Evolutionary conservation across 2,888 invertebrate genomes (phyloP).

Genomic region (Helleia helle): DNA sequence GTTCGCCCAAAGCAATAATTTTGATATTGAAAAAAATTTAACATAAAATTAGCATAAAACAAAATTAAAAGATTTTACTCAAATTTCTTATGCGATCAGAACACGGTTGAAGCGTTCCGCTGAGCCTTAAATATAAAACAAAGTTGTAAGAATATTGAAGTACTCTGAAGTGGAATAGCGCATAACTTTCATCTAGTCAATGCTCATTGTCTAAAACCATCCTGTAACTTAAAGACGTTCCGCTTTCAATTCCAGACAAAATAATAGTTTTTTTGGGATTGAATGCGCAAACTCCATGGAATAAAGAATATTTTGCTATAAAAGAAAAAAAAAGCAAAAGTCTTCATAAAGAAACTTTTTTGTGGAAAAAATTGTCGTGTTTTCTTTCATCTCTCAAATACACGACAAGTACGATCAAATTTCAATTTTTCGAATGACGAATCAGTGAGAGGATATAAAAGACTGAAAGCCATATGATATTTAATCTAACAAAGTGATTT

Average conservation of each 20-base stretch:
- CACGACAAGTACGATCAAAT: constrained; percentile 9
- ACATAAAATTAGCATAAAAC: too few relatives aligned
- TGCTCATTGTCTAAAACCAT: constrained; percentile 22
- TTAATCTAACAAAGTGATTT: too few relatives aligned
- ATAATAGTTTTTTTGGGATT: constrained; percentile 34
- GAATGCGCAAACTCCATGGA: constrained; percentile 15
- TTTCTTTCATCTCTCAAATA: constrained; percentile 37
- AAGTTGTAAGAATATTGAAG: constrained; percentile 5
- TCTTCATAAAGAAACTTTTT: too few relatives aligned
- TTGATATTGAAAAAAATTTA: too few relatives aligned
- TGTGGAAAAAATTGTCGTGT: constrained; percentile 44
- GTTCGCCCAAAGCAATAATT: too few relatives aligned
- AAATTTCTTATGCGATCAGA: neutral
- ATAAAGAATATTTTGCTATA: constrained; percentile 21
- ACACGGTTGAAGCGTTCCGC: neutral
- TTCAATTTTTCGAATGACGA: constrained; percentile 10
- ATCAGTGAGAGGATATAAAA: constrained; percentile 8
- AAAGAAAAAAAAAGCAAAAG: constrained; percentile 45
- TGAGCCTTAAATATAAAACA: neutral
- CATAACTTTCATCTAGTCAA: constrained; percentile 11
- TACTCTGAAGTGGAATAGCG: constrained; percentile 2
- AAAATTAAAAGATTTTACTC: too few relatives aligned
- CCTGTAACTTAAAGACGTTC: constrained; percentile 25
- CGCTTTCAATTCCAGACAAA: constrained; percentile 30
- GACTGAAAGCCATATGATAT: too few relatives aligned